Evolutionary conservation across 2,888 invertebrate genomes (phyloP).

Genomic region (Ctenicera cuprea): DNA sequence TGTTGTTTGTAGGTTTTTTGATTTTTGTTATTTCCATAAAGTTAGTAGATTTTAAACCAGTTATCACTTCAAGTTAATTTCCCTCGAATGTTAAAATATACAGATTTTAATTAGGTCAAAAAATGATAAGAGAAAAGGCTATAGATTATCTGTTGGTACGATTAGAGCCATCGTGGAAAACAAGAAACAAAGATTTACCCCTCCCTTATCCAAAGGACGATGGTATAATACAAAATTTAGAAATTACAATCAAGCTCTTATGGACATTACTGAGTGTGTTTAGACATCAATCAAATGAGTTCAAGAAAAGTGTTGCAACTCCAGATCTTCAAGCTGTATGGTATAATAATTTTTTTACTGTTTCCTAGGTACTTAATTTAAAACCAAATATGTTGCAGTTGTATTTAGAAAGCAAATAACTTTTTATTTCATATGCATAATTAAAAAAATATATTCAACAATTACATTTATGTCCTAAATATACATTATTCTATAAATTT

Average conservation of each 20-base stretch:
- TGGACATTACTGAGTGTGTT: conserved; percentile 55
- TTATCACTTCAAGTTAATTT: too few species aligned
- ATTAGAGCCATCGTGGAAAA: conserved; percentile 66
- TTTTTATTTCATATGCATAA: too few species aligned
- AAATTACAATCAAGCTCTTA: conserved; percentile 53
- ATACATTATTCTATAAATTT: too few species aligned
- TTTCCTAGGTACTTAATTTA: neutral
- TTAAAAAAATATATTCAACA: too few species aligned
- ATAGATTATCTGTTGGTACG: conserved; percentile 67
- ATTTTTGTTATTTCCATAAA: neutral
- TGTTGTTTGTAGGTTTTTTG: conserved; percentile 66
- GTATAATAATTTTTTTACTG: conserved; percentile 25
- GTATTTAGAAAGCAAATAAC: too few species aligned
- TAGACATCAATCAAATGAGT: conserved; percentile 13
- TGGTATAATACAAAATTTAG: conserved; percentile 47
- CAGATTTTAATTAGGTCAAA: conserved; percentile 62
- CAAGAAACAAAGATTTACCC: conserved; percentile 52
- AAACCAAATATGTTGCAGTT: too few species aligned
- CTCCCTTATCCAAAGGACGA: conserved; percentile 53
- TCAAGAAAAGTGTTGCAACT: conserved; percentile 11
- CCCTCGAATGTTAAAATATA: too few species aligned
- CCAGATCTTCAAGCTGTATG: conserved; percentile 42
- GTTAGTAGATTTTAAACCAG: neutral
- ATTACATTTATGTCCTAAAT: too few species aligned
- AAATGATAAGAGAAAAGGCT: conserved; percentile 65